phyloP scores from a whole-genome alignment of 2,888 invertebrate species.

The Fragum whitleyi region DNA sequence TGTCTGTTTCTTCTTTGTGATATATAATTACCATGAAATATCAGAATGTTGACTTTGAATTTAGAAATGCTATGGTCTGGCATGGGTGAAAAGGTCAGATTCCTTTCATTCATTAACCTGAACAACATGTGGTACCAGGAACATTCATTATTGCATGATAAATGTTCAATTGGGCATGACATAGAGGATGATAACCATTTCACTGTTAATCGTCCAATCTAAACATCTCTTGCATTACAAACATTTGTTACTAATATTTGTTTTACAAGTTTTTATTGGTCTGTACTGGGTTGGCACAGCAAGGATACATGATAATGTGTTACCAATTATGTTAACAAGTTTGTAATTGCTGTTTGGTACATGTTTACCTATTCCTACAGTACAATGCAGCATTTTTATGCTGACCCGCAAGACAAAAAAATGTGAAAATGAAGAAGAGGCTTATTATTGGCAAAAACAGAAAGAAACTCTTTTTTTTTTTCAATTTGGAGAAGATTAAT shows the following conservation, averaged over 20 bases:
- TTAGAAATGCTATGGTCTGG: background rate
- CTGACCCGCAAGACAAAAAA: no score
- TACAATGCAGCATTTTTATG: no score
- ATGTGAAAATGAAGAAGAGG: no score
- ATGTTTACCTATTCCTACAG: background rate
- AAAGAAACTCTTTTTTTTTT: no score
- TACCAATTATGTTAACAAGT: conserved; percentile 16
- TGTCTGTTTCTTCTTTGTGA: no score
- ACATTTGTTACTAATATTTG: conserved; percentile 20
- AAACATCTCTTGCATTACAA: conserved; percentile 22
- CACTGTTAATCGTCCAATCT: background rate
- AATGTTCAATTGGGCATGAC: conserved; percentile 16
- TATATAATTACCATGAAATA: no score
- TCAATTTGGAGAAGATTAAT: no score
- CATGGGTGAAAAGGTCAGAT: background rate
- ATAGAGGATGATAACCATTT: conserved; percentile 16
- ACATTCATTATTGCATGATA: conserved; percentile 17
- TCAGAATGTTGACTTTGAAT: background rate
- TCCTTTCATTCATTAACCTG: background rate
- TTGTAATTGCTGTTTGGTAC: conserved; percentile 11
- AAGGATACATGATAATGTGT: conserved; percentile 15
- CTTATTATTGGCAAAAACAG: no score
- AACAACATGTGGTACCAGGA: conserved; percentile 12
- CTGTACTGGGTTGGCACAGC: background rate
- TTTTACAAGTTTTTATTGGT: conserved; percentile 15